Percentiles rank a stretch among this genome's conserved stretches.
Evolutionary conservation across 2,888 invertebrate genomes (phyloP).

Genomic region (Stramonita haemastoma): DNA sequence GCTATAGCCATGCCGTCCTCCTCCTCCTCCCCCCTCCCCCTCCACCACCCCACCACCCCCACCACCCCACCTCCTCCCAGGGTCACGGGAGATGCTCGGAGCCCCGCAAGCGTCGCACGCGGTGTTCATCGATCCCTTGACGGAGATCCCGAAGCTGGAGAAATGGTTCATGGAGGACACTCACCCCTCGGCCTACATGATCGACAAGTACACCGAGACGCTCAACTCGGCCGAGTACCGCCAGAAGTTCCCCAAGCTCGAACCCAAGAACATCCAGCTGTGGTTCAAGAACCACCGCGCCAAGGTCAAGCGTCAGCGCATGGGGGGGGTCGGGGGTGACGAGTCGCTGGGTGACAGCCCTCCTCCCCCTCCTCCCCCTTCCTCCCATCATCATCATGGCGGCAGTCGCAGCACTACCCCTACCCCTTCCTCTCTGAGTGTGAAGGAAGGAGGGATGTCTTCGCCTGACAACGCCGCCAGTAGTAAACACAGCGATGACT

Average conservation of each 20-base stretch:
- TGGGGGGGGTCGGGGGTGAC: constrained; percentile 57
- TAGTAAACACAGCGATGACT: neutral
- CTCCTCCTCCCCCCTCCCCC: constrained; percentile 47
- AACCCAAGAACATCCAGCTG: constrained; percentile 99
- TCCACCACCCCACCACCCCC: constrained; percentile 48
- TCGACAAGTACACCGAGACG: constrained; percentile 98
- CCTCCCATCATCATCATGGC: neutral
- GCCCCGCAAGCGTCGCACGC: constrained; percentile 89
- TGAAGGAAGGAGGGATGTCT: constrained; percentile 3
- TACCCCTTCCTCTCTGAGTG: neutral
- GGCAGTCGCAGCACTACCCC: constrained; percentile 24
- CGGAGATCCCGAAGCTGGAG: constrained; percentile 86
- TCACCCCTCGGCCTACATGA: constrained; percentile 98
- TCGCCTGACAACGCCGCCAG: neutral
- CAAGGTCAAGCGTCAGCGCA: constrained; percentile 92
- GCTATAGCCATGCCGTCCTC: constrained; percentile 48
- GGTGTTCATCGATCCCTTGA: constrained; percentile 99
- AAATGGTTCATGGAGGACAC: constrained; percentile 98
- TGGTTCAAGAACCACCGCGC: constrained; percentile 99
- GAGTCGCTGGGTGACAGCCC: constrained; percentile 35
- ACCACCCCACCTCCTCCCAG: constrained; percentile 39
- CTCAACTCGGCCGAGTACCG: constrained; percentile 97
- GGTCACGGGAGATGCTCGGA: constrained; percentile 40
- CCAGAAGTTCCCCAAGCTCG: constrained; percentile 98
- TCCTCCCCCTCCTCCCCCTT: neutral